These are phyloP conservation scores for Acanthopagrus latus DNA, from an alignment of 2,797 vertebrate species.

Conservation along the genomic window DNA sequence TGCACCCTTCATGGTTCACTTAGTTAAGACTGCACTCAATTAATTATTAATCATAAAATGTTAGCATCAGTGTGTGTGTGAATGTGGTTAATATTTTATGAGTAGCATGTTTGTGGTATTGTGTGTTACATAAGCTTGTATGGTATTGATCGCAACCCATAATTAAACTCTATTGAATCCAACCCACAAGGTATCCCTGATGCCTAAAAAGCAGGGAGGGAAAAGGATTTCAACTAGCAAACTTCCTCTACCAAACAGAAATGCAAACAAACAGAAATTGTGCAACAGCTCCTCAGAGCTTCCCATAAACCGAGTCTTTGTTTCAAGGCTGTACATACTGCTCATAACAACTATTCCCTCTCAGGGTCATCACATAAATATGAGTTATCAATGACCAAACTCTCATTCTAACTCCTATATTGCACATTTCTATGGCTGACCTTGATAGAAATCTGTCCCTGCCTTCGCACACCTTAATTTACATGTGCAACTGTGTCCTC, in stretches of 20 bases:
- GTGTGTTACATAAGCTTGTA: constrained; percentile 21
- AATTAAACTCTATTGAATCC: constrained; percentile 74
- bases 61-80: neutral
- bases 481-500: constrained; percentile 14
- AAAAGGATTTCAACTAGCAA: constrained; percentile 19
- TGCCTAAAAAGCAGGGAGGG: constrained; percentile 25
- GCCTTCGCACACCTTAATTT: constrained; percentile 25
- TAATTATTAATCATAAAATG: constrained; percentile 56
- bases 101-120: constrained; percentile 21
- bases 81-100: constrained; percentile 43
- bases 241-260: neutral
- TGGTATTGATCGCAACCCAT: constrained; percentile 44
- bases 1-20: constrained; percentile 50
- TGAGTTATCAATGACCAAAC: neutral
- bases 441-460: constrained; percentile 28
- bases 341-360: neutral
- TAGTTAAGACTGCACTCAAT: constrained; percentile 53
- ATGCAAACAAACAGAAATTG: neutral
- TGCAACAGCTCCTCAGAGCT: neutral
- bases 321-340: neutral
- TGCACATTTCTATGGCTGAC: constrained; percentile 5
- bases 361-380: constrained; percentile 10
- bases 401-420: no score
- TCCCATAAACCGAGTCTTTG: neutral
- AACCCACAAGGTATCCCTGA: constrained; percentile 37